These are phyloP conservation scores for Bradypodion ventrale DNA, from an alignment of 2,797 vertebrate genomes.

Conservation along the genomic window DNA sequence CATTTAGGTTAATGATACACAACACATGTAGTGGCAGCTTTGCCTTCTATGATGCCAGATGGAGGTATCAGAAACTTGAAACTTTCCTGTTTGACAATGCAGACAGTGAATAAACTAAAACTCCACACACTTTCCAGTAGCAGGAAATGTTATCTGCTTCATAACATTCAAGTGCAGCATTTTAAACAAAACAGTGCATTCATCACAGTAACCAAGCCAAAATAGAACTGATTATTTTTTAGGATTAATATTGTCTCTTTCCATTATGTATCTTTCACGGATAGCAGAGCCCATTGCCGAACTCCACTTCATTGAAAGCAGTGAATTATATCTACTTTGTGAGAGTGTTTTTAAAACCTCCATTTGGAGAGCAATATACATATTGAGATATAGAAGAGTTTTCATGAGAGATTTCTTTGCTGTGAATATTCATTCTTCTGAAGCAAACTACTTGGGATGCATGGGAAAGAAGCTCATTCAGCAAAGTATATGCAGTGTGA, in stretches of 20 bases:
- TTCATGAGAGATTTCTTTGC: slow-evolving; percentile 51
- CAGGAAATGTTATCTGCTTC: background rate
- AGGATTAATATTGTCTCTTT: slow-evolving; percentile 31
- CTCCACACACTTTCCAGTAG: background rate
- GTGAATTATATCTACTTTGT: slow-evolving; percentile 55
- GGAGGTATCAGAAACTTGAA: slow-evolving; percentile 28
- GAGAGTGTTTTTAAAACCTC: slow-evolving; percentile 48
- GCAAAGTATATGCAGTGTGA: slow-evolving; percentile 48
- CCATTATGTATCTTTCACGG: slow-evolving; percentile 36
- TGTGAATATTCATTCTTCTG: slow-evolving; percentile 49
- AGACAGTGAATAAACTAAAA: slow-evolving; percentile 10
- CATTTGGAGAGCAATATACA: slow-evolving; percentile 18
- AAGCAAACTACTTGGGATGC: slow-evolving; percentile 49
- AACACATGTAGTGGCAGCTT: slow-evolving; percentile 19
- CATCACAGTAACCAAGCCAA: slow-evolving; percentile 25
- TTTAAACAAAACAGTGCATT: slow-evolving; percentile 35
- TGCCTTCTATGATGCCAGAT: slow-evolving; percentile 37
- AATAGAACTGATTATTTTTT: slow-evolving; percentile 24
- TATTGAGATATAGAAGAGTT: slow-evolving; percentile 39
- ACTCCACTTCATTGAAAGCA: slow-evolving; percentile 39
- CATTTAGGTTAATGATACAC: slow-evolving; percentile 18
- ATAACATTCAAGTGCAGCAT: slow-evolving; percentile 14
- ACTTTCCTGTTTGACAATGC: background rate
- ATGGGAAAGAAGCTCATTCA: slow-evolving; percentile 51
- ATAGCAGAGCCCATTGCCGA: slow-evolving; percentile 37